These are phyloP conservation scores for Girardinichthys multiradiatus DNA, from an alignment of 2,113 vertebrate species.

Conservation along the genomic window DNA sequence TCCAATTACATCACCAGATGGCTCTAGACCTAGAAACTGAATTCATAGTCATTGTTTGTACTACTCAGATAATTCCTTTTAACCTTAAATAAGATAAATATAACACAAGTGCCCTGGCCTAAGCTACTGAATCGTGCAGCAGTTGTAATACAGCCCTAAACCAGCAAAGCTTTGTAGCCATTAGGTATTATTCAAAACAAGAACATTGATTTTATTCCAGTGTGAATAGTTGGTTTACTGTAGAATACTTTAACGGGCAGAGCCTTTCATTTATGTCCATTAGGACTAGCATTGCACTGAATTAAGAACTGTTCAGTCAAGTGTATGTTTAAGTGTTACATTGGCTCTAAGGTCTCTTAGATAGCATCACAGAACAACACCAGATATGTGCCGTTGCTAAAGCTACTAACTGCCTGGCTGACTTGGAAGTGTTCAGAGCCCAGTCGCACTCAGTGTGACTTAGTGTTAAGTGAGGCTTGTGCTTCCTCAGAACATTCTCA, in stretches of 20 bases:
- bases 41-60: not conserved
- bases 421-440: conserved; percentile 7
- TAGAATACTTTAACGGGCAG: conserved; percentile 19
- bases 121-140: no score
- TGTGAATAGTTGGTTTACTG: not conserved
- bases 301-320: not conserved
- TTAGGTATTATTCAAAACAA: not conserved
- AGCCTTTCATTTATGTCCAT: conserved; percentile 1
- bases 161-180: conserved; percentile 58
- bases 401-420: conserved; percentile 67
- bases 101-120: no score
- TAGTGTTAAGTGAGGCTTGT: conserved; percentile 12
- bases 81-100: no score
- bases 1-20: not conserved
- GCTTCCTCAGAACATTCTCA: conserved; percentile 24
- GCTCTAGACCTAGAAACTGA: not conserved
- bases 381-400: conserved; percentile 53
- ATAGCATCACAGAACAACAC: conserved; percentile 14
- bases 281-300: not conserved
- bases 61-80: not conserved
- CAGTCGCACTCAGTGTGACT: not conserved
- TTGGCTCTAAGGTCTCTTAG: conserved; percentile 43
- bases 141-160: conserved; percentile 2
- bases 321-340: conserved; percentile 10
- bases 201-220: not conserved